Conservation (phyloP, 2,888 invertebrate genomes). For the Perizoma affinitatum region DNA sequence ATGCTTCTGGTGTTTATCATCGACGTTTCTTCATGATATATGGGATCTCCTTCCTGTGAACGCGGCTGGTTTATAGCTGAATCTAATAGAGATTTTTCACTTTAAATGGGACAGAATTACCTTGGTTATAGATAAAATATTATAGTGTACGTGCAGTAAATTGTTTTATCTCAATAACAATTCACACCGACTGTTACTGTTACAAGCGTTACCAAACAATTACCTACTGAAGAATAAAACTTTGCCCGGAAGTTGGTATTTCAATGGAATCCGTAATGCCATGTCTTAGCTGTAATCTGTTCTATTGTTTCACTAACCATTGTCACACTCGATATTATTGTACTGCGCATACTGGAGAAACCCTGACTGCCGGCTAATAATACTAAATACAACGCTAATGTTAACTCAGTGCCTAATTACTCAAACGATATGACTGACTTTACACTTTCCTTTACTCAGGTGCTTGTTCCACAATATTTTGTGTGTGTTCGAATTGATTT, state of each 20-base stretch:
- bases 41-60: constrained; percentile 37
- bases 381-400: constrained; percentile 16
- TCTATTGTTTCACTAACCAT: constrained; percentile 62
- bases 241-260: constrained; percentile 44
- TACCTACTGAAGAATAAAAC: constrained; percentile 34
- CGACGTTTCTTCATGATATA: constrained; percentile 51
- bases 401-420: neutral
- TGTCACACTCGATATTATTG: constrained; percentile 55
- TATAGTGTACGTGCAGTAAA: neutral
- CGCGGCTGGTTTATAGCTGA: constrained; percentile 21
- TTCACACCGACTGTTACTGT: constrained; percentile 20
- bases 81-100: constrained; percentile 33
- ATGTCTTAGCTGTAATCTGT: constrained; percentile 57
- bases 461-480: constrained; percentile 3
- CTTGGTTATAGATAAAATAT: neutral
- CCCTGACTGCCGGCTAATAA: constrained; percentile 24
- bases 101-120: neutral
- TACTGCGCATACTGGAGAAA: constrained; percentile 45
- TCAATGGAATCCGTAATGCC: constrained; percentile 50
- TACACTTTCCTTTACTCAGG: neutral
- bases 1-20: constrained; percentile 50
- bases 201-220: constrained; percentile 31
- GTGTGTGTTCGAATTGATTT: neutral
- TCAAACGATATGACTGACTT: no score
- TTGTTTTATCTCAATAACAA: constrained; percentile 1